Evolutionary conservation across 2,113 vertebrate genomes (phyloP).

Genomic region (Pelodiscus sinensis): DNA sequence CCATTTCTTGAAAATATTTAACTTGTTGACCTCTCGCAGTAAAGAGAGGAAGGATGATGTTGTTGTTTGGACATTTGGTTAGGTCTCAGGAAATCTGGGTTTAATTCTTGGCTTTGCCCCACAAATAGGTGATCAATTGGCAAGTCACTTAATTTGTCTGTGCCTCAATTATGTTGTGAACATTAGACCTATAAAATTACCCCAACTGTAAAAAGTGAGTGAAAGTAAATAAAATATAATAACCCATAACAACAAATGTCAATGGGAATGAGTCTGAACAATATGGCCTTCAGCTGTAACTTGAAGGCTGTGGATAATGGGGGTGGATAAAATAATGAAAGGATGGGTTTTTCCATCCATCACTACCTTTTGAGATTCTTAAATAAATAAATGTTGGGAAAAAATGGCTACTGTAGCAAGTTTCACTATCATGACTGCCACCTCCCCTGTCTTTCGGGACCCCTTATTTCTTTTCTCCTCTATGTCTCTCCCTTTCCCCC

Average conservation of each 20-base stretch:
- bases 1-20: constrained; percentile 44
- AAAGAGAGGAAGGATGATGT: not conserved
- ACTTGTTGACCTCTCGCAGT: constrained; percentile 20
- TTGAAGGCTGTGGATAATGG: not conserved
- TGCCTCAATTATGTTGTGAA: not conserved
- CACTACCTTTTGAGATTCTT: not conserved
- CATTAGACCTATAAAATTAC: not conserved
- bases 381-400: not conserved
- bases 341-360: not conserved
- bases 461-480: not conserved
- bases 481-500: not conserved
- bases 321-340: not conserved
- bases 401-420: not conserved
- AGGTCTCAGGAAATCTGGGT: not conserved
- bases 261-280: not conserved
- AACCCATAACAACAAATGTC: not conserved
- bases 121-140: not conserved
- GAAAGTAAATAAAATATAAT: not conserved
- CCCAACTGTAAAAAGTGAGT: not conserved
- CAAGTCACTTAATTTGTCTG: not conserved
- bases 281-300: not conserved
- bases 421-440: not conserved
- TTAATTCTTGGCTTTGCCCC: not conserved
- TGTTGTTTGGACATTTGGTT: not conserved
- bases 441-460: too few relatives aligned